Base-by-base conservation (phyloP, 2,113 vertebrate species). In the Amia ocellicauda region DNA sequence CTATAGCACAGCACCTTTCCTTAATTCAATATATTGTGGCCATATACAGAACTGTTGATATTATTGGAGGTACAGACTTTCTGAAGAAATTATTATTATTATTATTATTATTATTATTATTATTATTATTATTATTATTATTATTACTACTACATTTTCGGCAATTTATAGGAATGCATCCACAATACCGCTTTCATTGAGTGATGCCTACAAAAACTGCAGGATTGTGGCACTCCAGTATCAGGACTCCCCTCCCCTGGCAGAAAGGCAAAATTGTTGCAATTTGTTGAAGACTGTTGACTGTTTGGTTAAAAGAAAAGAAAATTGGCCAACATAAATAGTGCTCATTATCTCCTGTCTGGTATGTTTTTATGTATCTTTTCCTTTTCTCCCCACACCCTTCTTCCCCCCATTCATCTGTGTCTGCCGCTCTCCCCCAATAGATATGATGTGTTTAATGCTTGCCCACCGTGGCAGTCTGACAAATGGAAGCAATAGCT, bases 401-500 rank as follows among this genome's bases (percentile, higher is more conserved):
- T 54, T 24, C 51, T 24, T 24, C 51, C 22, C 42, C 70, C 67
- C 60, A 72, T 80, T 83, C 77, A 67, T 80, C 78, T 80, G 75
- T 69, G 65, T 80, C 80, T 82, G 69, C 75, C 68, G 74, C 77
- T 69, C 75, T 65, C 71, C 79, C 66, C 64, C 72, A 22, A 71
- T 76, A 73, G 81, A 83, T 69, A 23, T 62, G 73, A 75, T 80
- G 74, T 80, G 76, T 78, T 80, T 77, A 72, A 78, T 77, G 75
- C 65, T 71, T 73, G 74, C 75, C 80, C 69, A 65, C 74, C 72
- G 71, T 76, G 80, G 82, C 82, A 78, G 76, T 60, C 76, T 77
- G 78, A 85, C 79, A 85, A 85, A 85, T 85, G 82, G 76, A 85
- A 76, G 69, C 75, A 79, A 71, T 75, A 63, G 66, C 76, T 69